Evolutionary conservation across 2,888 invertebrate species (phyloP).

Genomic region (Lasioglossum morio): DNA sequence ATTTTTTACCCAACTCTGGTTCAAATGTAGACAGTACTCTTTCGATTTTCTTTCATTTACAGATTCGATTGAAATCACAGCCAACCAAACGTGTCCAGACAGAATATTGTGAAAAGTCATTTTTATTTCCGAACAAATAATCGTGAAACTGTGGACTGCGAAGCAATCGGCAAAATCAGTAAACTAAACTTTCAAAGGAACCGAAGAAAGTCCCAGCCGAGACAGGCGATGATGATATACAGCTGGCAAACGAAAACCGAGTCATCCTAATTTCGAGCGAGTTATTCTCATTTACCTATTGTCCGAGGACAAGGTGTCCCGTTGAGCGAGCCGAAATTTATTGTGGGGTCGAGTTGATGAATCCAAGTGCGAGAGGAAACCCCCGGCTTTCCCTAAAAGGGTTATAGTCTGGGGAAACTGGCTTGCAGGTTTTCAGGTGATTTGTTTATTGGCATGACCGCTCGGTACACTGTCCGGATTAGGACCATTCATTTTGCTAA

Average conservation of each 20-base stretch:
- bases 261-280: neutral
- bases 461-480: slow-evolving; percentile 61
- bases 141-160: neutral
- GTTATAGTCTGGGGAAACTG: slow-evolving; percentile 39
- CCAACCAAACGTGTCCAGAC: neutral
- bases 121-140: neutral
- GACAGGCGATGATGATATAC: neutral
- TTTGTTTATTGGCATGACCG: slow-evolving; percentile 66
- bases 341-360: slow-evolving; percentile 48
- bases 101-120: neutral
- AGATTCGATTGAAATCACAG: neutral
- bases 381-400: slow-evolving; percentile 60
- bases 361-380: slow-evolving; percentile 57
- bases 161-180: neutral
- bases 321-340: slow-evolving; percentile 22
- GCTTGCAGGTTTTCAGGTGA: slow-evolving; percentile 38
- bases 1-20: too few relatives aligned
- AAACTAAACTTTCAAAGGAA: neutral
- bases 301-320: slow-evolving; percentile 21
- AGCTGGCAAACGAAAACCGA: neutral
- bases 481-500: slow-evolving; percentile 69
- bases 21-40: too few relatives aligned
- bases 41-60: neutral
- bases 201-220: neutral
- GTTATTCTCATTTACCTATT: slow-evolving; percentile 13